These are phyloP conservation scores for Diloba caeruleocephala DNA, from an alignment of 2,888 invertebrate species.

Conservation along the genomic window DNA sequence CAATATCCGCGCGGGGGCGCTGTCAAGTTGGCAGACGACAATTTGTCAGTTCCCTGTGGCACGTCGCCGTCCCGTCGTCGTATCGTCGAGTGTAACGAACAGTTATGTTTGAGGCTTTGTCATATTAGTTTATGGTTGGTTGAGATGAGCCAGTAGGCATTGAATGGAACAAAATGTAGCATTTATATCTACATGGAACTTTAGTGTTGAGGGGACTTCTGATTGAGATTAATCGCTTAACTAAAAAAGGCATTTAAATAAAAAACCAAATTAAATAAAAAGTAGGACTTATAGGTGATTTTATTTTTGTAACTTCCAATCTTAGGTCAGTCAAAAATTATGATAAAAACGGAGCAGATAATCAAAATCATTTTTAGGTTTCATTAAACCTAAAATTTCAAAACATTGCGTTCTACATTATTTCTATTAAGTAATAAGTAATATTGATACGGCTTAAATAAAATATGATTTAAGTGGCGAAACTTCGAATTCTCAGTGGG, in stretches of 20 bases:
- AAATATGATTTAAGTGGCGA: conserved; percentile 32
- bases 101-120: conserved; percentile 46
- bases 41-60: conserved; percentile 63
- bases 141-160: conserved; percentile 23
- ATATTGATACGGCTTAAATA: conserved; percentile 43
- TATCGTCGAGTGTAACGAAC: conserved; percentile 35
- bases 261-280: no score
- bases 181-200: not conserved
- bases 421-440: conserved; percentile 23
- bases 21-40: conserved; percentile 65
- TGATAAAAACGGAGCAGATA: no score
- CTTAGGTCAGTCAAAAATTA: no score
- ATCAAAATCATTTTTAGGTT: no score
- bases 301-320: no score
- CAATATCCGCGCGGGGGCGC: conserved; percentile 66
- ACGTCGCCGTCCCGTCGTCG: conserved; percentile 43
- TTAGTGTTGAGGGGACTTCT: not conserved
- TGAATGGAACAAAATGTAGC: conserved; percentile 19
- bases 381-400: no score
- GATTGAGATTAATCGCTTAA: not conserved
- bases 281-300: no score
- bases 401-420: no score
- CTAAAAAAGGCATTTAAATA: not conserved
- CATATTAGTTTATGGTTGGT: conserved; percentile 51
- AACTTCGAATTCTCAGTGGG: conserved; percentile 30